These are phyloP conservation scores for Uromys caudimaculatus DNA, from an alignment of 2,797 vertebrate genomes.

Conservation along the genomic window DNA sequence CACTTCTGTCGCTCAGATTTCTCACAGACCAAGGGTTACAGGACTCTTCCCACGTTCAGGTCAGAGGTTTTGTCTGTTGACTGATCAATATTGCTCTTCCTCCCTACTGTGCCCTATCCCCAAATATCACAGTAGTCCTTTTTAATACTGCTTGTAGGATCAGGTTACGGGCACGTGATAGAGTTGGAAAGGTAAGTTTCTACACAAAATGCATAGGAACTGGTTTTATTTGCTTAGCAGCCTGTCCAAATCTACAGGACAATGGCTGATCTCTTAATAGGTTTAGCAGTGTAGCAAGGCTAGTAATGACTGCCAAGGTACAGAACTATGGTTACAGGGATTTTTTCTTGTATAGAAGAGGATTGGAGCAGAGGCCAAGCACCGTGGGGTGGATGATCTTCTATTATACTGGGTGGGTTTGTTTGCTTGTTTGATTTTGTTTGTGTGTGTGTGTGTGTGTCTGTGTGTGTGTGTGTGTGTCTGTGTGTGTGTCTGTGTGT, in stretches of 20 bases:
- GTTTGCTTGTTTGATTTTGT: too few species aligned
- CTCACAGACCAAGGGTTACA: neutral
- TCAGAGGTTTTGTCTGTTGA: neutral
- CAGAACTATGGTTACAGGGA: neutral
- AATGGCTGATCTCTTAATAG: neutral
- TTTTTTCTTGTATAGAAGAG: neutral
- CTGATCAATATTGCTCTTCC: neutral
- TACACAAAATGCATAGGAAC: neutral
- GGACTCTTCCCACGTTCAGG: neutral
- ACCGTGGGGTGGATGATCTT: fast-evolving
- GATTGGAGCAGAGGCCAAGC: neutral
- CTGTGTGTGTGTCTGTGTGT: too few species aligned
- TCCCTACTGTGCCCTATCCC: neutral
- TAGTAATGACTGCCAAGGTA: neutral
- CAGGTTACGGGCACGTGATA: neutral
- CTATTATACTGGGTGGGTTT: neutral
- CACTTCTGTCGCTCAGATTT: neutral
- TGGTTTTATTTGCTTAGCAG: conserved; percentile 32
- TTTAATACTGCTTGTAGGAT: neutral
- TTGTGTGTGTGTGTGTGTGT: too few species aligned
- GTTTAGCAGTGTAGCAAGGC: neutral
- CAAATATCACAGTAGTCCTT: neutral
- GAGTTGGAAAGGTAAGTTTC: neutral
- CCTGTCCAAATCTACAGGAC: neutral
- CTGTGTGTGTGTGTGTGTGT: too few species aligned